These are phyloP conservation scores for Myotis vivesi DNA, from an alignment of 2,797 vertebrate genomes.

Conservation along the genomic window DNA sequence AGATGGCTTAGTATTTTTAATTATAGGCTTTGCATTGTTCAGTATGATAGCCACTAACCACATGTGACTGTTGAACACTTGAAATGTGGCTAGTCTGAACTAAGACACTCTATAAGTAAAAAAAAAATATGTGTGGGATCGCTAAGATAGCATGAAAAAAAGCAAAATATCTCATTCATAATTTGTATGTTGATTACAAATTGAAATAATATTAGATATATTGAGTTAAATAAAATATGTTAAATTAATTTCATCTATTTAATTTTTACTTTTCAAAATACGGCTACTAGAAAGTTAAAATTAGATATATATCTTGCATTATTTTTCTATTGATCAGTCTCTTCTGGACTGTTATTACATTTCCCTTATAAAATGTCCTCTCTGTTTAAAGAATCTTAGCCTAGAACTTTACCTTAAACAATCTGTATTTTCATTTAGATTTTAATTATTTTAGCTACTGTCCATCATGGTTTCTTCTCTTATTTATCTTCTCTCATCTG, in stretches of 20 bases:
- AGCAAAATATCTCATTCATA: background rate
- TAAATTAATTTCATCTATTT: background rate
- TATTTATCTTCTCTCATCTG: background rate
- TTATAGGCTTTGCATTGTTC: background rate
- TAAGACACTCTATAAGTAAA: background rate
- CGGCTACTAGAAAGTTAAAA: background rate
- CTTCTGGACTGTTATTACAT: background rate
- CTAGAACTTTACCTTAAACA: background rate
- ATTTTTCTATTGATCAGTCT: background rate
- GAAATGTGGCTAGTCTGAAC: background rate
- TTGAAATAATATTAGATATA: background rate
- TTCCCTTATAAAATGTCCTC: slow-evolving; percentile 10
- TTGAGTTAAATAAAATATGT: background rate
- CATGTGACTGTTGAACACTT: background rate
- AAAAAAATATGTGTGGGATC: background rate
- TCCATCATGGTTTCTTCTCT: background rate
- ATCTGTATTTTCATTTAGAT: background rate
- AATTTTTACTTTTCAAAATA: slow-evolving; percentile 9
- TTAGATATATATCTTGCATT: background rate
- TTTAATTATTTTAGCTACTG: slow-evolving; percentile 18
- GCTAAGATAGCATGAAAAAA: background rate
- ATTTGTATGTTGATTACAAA: background rate
- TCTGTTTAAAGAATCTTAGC: background rate
- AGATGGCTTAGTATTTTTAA: background rate
- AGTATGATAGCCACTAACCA: background rate